Evolutionary conservation across 2,113 vertebrate genomes (phyloP), one percentile per base, ranked within the genome.

Genomic region (Cnemophilus loriae): DNA sequence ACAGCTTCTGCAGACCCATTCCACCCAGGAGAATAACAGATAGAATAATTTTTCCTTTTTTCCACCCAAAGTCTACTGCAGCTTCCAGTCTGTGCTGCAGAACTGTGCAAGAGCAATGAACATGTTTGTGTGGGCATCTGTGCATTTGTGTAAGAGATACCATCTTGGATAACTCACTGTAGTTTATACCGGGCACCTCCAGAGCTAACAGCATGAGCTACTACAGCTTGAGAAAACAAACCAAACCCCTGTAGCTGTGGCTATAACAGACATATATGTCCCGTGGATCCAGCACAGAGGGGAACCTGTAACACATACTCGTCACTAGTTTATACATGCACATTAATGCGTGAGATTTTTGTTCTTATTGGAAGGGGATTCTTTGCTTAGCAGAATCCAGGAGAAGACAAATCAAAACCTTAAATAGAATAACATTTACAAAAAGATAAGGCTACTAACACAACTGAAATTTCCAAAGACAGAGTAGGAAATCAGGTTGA

Each of bases 191-290:
- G 56, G 90, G 90, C 95, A 93, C 93, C 90, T 95, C 93, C 64
- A 88, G 95, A 95, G 90, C 85, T 88, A 96, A 94, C 95, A 96
- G 95, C 93, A 81, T 93, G 95, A 95, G 76, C 90, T 88, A 85
- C 93, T 95, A 89, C 69, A 78, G 84, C 89, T 71, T 96, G 95
- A 94, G 91, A 88, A 95, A 97, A 93, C 91, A 96, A 97, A 90
- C 91, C 92, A 96, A 74, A 85, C 84, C 47, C 95, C 96, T 96
- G 91, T 94, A 95, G 93, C 90, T 95, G 92, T 83, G 91, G 59
- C 95, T 96, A 37, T 50, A 94, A 83, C 91, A 95, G 93, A 92
- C 95, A 94, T 33, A 53, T 63, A 91, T 74, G 83, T 94, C 96
- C 95, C 88, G 92, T 86, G 92, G 95, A 92, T 97, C 85, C 33